These are phyloP conservation scores for Syritta pipiens DNA, from an alignment of 2,888 invertebrate species.

Conservation along the genomic window DNA sequence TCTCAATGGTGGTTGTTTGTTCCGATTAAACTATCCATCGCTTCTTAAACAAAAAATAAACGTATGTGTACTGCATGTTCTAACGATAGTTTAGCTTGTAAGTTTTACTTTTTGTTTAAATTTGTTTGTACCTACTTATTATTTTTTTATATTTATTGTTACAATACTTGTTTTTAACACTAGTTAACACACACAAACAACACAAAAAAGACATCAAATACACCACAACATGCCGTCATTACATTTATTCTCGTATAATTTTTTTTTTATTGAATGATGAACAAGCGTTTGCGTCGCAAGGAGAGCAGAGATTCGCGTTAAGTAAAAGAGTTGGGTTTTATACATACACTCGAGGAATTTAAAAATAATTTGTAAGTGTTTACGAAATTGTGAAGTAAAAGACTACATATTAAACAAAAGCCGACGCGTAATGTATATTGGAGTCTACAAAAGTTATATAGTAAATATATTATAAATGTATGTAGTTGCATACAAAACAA, in stretches of 20 bases:
- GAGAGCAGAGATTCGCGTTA: background rate
- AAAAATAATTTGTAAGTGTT: slow-evolving; percentile 36
- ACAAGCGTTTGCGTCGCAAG: background rate
- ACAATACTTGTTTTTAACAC: slow-evolving; percentile 20
- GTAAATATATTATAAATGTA: no score
- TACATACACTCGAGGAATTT: slow-evolving; percentile 31
- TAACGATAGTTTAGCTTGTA: slow-evolving; percentile 49
- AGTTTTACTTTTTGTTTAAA: slow-evolving; percentile 39
- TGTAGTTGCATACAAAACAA: slow-evolving; percentile 28
- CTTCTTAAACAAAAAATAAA: slow-evolving; percentile 35
- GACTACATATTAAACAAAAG: slow-evolving; percentile 52
- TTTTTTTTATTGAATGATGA: slow-evolving; percentile 5
- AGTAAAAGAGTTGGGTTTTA: slow-evolving; percentile 9
- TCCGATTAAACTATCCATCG: slow-evolving; percentile 35
- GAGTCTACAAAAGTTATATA: slow-evolving; percentile 13
- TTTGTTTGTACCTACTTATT: slow-evolving; percentile 5
- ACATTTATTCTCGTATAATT: background rate
- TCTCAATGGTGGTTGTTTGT: slow-evolving; percentile 10
- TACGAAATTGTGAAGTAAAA: slow-evolving; percentile 30
- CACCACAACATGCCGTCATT: slow-evolving; percentile 14
- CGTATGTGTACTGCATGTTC: slow-evolving; percentile 40
- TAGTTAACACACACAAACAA: slow-evolving; percentile 30
- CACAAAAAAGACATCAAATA: slow-evolving; percentile 34
- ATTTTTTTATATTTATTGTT: slow-evolving; percentile 37
- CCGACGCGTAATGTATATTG: slow-evolving; percentile 18